phyloP scores from a whole-genome alignment of 2,113 vertebrate species.

The Shinisaurus crocodilurus region DNA sequence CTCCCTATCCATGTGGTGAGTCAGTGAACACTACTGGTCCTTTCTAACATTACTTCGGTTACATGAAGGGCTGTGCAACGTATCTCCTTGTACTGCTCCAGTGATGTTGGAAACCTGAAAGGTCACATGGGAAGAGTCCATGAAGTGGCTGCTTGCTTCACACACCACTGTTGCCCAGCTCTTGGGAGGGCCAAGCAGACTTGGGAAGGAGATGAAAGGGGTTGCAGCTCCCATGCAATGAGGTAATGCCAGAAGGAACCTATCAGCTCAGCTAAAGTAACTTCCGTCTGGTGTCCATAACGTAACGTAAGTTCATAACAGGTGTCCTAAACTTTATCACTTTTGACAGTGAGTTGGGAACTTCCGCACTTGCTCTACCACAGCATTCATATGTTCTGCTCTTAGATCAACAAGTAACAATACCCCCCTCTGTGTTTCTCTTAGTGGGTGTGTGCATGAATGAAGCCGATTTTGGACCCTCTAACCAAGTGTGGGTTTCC shows the following conservation, averaged over 20 bases:
- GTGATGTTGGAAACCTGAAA: neutral
- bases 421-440: neutral
- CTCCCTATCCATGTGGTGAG: neutral
- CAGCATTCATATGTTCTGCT: neutral
- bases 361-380: neutral
- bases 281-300: neutral
- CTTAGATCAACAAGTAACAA: slow-evolving; percentile 19
- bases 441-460: slow-evolving; percentile 31
- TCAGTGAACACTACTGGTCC: neutral
- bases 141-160: neutral
- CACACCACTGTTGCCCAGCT: neutral
- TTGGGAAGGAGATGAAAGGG: neutral
- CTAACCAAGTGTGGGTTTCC: slow-evolving; percentile 47
- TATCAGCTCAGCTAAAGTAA: neutral
- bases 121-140: neutral
- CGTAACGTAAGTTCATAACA: neutral
- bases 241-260: neutral
- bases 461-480: slow-evolving; percentile 36
- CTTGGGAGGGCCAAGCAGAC: neutral
- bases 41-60: neutral
- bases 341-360: neutral
- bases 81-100: neutral
- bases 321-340: neutral
- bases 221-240: neutral
- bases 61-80: neutral